Conservation (phyloP, 2,797 vertebrate species). For the Gobionotothen gibberifrons region DNA sequence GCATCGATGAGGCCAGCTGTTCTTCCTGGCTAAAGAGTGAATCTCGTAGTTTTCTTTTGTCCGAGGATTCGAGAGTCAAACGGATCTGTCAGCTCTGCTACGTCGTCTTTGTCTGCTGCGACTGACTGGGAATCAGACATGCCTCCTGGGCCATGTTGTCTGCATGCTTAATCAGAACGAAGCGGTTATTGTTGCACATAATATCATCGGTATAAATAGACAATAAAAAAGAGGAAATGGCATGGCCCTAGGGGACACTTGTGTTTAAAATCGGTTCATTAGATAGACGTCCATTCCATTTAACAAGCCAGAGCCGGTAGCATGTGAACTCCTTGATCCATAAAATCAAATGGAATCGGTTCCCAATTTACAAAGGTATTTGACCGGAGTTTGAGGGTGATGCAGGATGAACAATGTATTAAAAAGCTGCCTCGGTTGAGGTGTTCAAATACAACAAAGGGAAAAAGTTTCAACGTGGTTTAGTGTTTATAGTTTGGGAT, state of each 20-base stretch:
- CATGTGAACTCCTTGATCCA: slow-evolving; percentile 78
- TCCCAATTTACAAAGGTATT: slow-evolving; percentile 74
- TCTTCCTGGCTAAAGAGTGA: slow-evolving; percentile 22
- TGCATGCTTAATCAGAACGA: slow-evolving; percentile 71
- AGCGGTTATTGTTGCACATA: slow-evolving; percentile 78
- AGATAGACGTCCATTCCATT: slow-evolving; percentile 78
- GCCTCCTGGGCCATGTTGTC: slow-evolving; percentile 64
- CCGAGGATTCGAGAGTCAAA: slow-evolving; percentile 53
- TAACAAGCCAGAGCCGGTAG: slow-evolving; percentile 71
- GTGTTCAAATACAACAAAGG: slow-evolving; percentile 45
- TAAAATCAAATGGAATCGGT: slow-evolving; percentile 79
- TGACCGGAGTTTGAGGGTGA: slow-evolving; percentile 64
- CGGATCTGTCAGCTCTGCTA: slow-evolving; percentile 52
- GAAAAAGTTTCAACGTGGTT: slow-evolving; percentile 38
- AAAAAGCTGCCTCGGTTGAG: slow-evolving; percentile 32
- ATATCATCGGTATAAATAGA: slow-evolving; percentile 80
- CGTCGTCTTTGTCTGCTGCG: slow-evolving; percentile 42
- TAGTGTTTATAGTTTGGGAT: slow-evolving; percentile 20
- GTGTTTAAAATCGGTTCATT: slow-evolving; percentile 79
- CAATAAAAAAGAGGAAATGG: slow-evolving; percentile 76
- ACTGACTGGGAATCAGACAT: slow-evolving; percentile 60
- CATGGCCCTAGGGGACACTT: slow-evolving; percentile 75
- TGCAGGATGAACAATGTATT: slow-evolving; percentile 62
- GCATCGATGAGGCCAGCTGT: slow-evolving; percentile 47
- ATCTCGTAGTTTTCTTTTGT: slow-evolving; percentile 30